Evolutionary conservation across 2,797 vertebrate genomes (phyloP).

Genomic region (Phylloscopus collybita): DNA sequence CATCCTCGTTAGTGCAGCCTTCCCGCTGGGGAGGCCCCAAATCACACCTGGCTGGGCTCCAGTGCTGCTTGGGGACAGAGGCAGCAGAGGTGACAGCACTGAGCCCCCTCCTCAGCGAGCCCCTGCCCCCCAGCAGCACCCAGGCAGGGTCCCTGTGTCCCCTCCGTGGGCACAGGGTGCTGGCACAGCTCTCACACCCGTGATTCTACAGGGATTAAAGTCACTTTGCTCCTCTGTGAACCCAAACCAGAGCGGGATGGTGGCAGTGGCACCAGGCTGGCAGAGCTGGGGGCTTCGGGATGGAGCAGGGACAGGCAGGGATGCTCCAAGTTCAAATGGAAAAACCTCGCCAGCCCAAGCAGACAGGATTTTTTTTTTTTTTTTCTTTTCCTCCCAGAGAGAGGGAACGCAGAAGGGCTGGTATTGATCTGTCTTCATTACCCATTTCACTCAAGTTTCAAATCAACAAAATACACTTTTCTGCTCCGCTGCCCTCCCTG

Average conservation of each 20-base stretch:
- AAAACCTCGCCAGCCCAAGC: neutral
- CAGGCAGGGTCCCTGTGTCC: rapidly evolving
- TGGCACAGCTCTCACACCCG: neutral
- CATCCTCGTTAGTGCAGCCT: neutral
- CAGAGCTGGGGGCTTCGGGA: neutral
- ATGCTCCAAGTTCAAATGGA: neutral
- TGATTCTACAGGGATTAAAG: rapidly evolving
- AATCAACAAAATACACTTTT: constrained; percentile 87
- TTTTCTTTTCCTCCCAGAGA: neutral
- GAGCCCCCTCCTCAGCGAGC: neutral
- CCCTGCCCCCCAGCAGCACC: neutral
- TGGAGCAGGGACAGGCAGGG: neutral
- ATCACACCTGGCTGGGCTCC: neutral
- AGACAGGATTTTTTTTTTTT: neutral
- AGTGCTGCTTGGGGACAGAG: neutral
- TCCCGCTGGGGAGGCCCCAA: neutral
- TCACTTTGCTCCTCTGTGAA: rapidly evolving
- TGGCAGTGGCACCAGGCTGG: neutral
- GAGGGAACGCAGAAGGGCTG: constrained; percentile 30
- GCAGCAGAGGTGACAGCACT: neutral
- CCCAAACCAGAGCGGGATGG: neutral
- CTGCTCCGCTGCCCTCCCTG: constrained; percentile 78
- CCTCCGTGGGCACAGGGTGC: rapidly evolving
- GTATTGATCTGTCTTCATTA: constrained; percentile 87
- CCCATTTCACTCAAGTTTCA: constrained; percentile 89